Evolutionary conservation across 2,113 vertebrate genomes (phyloP), one percentile per base, ranked within the genome.

Genomic region (Malurus elegans): DNA sequence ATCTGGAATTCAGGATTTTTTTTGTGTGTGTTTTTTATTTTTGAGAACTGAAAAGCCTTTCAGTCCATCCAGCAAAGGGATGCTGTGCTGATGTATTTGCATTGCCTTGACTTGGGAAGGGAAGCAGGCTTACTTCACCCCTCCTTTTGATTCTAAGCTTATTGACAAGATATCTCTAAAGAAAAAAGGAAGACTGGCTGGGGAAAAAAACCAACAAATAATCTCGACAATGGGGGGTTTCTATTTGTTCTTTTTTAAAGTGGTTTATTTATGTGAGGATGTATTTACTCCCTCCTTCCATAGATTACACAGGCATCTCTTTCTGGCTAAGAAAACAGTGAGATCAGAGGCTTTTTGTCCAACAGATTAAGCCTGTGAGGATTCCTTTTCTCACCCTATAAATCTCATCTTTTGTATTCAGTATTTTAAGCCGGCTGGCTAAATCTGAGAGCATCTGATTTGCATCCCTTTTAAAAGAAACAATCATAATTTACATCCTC

Each of bases 101-200:
- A 91, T 54, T 87, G 81, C 58, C 73, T 83, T 91, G 45, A 51
- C 34, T 87, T 23, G 14, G 70, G 76, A 93, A 86, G 64, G 61
- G 29, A 89, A 89, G 57, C n/a, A 65, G 80, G 54, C 26, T 90
- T 23, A 32, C 42, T 93, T 96, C 76, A 78, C 50, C 50, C 72
- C 8, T 18, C 1, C 72, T 96, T 96, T 93, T 92, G 69, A 69
- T 88, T 97, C 74, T 89, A 95, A 96, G 85, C 96, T 94, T 97
- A 97, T 95, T 97, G 96, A 97, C 95, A 93, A 93, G 88, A 50
- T 92, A 94, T 76, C 80, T 96, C 86, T 81, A 88, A 94, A 97
- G 76, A 93, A 93, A 94, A 96, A 97, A 95, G 85, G 69, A 93
- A 93, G 70, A 96, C n/a, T 4, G 25, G 51, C 86, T 67, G 54